phyloP scores from a whole-genome alignment of 1,140 invertebrate genomes.

The Neodiprion pinetum region DNA sequence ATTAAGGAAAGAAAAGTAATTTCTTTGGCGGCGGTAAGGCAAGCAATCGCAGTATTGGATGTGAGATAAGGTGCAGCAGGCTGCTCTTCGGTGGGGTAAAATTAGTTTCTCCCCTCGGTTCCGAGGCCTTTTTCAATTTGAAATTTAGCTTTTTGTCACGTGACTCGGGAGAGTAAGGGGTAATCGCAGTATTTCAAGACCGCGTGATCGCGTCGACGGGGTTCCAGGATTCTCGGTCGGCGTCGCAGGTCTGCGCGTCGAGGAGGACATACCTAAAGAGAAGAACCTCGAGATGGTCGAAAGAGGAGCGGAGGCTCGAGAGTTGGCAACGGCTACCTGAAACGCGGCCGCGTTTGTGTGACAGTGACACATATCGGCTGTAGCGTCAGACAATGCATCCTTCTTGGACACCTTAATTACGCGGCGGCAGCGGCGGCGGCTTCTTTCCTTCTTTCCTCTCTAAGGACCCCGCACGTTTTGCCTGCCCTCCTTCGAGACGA shows the following conservation, averaged over 20 bases:
- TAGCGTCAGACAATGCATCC: constrained; percentile 6
- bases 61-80: background rate
- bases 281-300: background rate
- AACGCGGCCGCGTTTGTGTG: background rate
- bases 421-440: background rate
- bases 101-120: background rate
- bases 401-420: constrained; percentile 7
- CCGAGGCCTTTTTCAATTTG: background rate
- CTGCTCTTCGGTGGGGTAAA: background rate
- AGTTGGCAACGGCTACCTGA: background rate
- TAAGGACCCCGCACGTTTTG: background rate
- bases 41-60: constrained; percentile 3
- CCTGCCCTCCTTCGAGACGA: background rate
- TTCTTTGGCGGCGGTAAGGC: background rate
- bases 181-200: constrained; percentile 1
- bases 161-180: background rate
- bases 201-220: background rate
- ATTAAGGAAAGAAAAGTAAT: constrained; percentile 8
- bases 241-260: background rate
- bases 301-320: background rate
- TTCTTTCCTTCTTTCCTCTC: constrained; percentile 6
- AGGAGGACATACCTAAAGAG: constrained; percentile 1
- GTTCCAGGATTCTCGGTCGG: constrained; percentile 1
- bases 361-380: constrained; percentile 4
- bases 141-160: background rate